Evolutionary conservation across 1,140 invertebrate species (phyloP), one percentile per base, ranked within the genome.

Genomic region (Choristoneura fumiferana): DNA sequence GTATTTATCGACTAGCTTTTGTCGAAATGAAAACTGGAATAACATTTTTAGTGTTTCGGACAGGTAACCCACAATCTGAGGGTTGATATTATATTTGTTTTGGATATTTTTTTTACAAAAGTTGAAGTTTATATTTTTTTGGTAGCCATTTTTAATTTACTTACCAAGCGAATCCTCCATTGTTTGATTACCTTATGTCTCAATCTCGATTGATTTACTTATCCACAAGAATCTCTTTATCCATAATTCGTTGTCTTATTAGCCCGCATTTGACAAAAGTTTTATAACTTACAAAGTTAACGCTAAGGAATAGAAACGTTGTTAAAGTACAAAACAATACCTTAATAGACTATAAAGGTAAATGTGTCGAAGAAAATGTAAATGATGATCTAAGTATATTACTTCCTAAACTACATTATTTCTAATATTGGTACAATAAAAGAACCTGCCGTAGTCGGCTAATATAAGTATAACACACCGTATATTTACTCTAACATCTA

Each of bases 241-340:
- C 22, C 17, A 0, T 78, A 74, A 78, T 83, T 86, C 83, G 83
- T 86, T 84, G 83, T 84, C 61, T 67, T 59, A 52, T 64, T 79
- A 84, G 82, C 84, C 81, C 77, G 83, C 81, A 84, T 86, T 83
- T 84, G 81, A 77, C 79, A 84, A 76, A 84, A 84, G 81, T 81
- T 75, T 73, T 64, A 57, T 66, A 36, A 78, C 53, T 58, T 40
- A 73, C 39, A 63, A 70, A 29, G 22, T 29, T 65, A 71, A 55
- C 60, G 59, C 62, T 54, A 57, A 63, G 55, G 60, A n/a, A 10
- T 56, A 60, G 56, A 57, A 43, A 37, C n/a, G 8, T 37, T 9
- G 35, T 34, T n/a, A n/a, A 29, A 29, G 22, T 29, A 29, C 6
- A 29, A 29, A 29, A 29, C 22, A 29, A 29, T 29, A n/a, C n/a